These are phyloP conservation scores for Leuciscus waleckii DNA, from an alignment of 2,797 vertebrate genomes.

Conservation along the genomic window DNA sequence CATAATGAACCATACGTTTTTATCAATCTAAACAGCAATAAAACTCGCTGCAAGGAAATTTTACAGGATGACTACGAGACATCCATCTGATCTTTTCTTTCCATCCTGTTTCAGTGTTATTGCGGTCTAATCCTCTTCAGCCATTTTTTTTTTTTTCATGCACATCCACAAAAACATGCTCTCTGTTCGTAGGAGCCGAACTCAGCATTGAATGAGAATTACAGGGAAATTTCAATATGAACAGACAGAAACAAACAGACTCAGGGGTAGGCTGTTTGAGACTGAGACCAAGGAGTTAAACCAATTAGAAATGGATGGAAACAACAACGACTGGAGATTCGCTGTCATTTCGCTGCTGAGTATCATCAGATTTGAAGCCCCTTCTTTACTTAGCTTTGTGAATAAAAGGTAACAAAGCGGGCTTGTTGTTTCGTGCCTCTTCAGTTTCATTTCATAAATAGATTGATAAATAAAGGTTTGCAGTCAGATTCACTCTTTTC, in stretches of 20 bases:
- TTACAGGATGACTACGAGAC: background rate
- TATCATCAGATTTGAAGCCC: conserved; percentile 39
- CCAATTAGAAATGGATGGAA: conserved; percentile 49
- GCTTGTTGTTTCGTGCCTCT: conserved; percentile 12
- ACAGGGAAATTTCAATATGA: conserved; percentile 46
- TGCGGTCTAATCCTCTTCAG: conserved; percentile 28
- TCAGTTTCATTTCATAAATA: conserved; percentile 42
- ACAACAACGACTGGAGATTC: conserved; percentile 31
- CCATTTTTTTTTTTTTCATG: conserved; percentile 17
- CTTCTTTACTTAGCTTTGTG: conserved; percentile 1
- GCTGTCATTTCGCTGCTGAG: conserved; percentile 36
- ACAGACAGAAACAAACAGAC: conserved; percentile 47
- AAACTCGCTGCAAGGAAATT: background rate
- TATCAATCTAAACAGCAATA: background rate
- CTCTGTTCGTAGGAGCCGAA: conserved; percentile 26
- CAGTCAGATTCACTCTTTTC: conserved; percentile 41
- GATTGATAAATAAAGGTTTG: conserved; percentile 50
- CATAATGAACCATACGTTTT: no score
- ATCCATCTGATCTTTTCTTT: conserved; percentile 18
- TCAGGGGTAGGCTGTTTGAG: conserved; percentile 29
- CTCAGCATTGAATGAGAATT: conserved; percentile 41
- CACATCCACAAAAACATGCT: conserved; percentile 12
- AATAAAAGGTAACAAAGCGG: conserved; percentile 25
- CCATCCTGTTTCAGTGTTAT: conserved; percentile 4
- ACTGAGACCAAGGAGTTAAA: conserved; percentile 38